These are phyloP conservation scores for Laothoe populi DNA, from an alignment of 2,888 invertebrate species.

Conservation along the genomic window DNA sequence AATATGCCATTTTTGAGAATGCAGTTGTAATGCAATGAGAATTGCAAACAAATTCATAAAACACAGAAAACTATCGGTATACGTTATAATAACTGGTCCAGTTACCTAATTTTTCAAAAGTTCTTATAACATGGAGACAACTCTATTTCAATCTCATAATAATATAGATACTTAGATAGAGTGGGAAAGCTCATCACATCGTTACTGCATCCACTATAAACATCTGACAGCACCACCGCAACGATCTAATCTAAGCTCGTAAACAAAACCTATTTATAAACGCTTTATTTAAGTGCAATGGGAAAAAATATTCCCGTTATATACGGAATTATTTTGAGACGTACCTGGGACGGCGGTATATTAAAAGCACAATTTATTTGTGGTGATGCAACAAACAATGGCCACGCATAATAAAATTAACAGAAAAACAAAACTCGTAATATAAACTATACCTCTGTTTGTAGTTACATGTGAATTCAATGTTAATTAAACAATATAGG, in stretches of 20 bases:
- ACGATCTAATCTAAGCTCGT: conserved; percentile 9
- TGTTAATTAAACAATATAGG: too few species aligned
- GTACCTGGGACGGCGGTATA: conserved; percentile 35
- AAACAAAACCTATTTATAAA: conserved; percentile 20
- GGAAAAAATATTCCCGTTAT: conserved; percentile 33
- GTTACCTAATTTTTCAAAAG: too few species aligned
- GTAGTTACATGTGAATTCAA: too few species aligned
- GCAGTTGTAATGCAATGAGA: too few species aligned
- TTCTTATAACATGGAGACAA: too few species aligned
- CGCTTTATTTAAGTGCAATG: conserved; percentile 31
- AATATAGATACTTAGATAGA: background rate
- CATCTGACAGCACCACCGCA: background rate
- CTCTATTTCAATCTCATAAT: too few species aligned
- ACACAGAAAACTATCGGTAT: too few species aligned
- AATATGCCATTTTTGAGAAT: too few species aligned
- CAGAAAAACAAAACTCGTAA: too few species aligned
- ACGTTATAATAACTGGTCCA: too few species aligned
- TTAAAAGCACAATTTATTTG: conserved; percentile 34
- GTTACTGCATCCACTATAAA: background rate
- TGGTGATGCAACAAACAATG: conserved; percentile 26
- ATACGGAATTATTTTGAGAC: conserved; percentile 29
- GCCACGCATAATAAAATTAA: background rate
- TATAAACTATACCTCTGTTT: too few species aligned
- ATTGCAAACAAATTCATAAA: too few species aligned
- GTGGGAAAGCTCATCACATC: background rate